phyloP scores from a whole-genome alignment of 1,140 invertebrate genomes.

The Pseudomyrmex gracilis region DNA sequence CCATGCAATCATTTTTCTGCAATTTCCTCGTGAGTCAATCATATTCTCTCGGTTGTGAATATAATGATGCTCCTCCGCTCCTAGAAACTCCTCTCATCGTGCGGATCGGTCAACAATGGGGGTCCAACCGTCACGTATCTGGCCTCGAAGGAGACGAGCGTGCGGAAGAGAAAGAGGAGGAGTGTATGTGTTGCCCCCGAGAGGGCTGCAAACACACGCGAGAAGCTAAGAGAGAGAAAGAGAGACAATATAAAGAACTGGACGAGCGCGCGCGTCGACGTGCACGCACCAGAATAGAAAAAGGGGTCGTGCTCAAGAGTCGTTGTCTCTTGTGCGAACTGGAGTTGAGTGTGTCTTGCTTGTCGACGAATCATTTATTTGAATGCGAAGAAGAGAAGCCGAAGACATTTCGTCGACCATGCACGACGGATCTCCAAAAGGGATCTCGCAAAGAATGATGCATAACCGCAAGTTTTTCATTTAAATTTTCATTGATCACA shows the following conservation, averaged over 20 bases:
- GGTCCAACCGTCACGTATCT: constrained; percentile 21
- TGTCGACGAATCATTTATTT: constrained; percentile 64
- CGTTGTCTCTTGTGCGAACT: constrained; percentile 59
- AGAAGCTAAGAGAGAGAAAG: neutral
- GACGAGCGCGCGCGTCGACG: constrained; percentile 49
- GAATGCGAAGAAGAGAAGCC: neutral
- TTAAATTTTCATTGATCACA: too few relatives aligned
- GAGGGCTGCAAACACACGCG: constrained; percentile 29
- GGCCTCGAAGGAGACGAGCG: constrained; percentile 26
- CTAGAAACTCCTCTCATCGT: constrained; percentile 56
- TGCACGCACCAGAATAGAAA: constrained; percentile 59
- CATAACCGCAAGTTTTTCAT: neutral
- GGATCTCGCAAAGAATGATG: neutral
- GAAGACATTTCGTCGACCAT: neutral
- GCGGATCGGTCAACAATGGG: constrained; percentile 56
- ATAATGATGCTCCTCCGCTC: constrained; percentile 45
- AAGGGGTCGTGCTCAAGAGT: constrained; percentile 69
- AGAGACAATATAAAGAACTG: constrained; percentile 44
- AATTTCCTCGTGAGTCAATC: constrained; percentile 41
- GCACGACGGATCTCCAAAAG: neutral
- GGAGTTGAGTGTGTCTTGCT: constrained; percentile 65
- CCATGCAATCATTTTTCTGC: constrained; percentile 47
- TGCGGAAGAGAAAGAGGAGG: neutral
- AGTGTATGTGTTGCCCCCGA: neutral
- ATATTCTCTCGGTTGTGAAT: constrained; percentile 16